Conservation (phyloP, 2,888 invertebrate species). For the Hartigia nigra region DNA sequence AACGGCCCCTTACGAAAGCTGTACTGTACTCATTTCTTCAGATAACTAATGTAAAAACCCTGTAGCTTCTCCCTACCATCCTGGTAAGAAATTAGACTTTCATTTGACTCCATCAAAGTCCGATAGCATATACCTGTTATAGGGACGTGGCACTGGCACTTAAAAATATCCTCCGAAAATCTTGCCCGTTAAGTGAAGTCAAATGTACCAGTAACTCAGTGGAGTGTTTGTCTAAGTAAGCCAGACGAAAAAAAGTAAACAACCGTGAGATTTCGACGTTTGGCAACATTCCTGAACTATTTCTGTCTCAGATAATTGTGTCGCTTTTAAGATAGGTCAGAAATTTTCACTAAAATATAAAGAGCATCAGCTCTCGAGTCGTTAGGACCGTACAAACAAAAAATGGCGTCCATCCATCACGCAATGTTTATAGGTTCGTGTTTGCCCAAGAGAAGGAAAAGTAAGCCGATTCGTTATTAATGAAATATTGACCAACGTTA, state of each 20-base stretch:
- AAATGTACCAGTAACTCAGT: not conserved
- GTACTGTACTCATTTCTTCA: not conserved
- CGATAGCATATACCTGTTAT: not conserved
- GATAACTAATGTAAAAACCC: conserved; percentile 7
- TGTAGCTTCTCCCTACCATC: not conserved
- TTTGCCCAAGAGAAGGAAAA: not conserved
- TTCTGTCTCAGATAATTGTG: not conserved
- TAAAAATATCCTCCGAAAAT: not conserved
- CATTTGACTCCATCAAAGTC: not conserved
- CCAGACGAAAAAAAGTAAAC: not conserved
- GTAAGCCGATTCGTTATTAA: not conserved
- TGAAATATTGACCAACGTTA: not conserved
- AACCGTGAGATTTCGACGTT: not conserved
- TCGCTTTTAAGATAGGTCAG: not conserved
- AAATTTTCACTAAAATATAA: not conserved
- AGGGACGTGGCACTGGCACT: not conserved
- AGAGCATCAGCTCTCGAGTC: not conserved
- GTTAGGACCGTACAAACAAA: not conserved
- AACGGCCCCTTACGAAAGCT: not conserved
- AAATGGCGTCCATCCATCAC: not conserved
- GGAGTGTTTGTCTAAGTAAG: not conserved
- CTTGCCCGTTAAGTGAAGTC: not conserved
- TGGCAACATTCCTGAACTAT: not conserved
- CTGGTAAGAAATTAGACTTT: not conserved
- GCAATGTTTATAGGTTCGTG: too few relatives aligned